Conservation (phyloP, 37 sponge, comb jelly and placozoan genomes). For the Lycopodina hypogea region DNA sequence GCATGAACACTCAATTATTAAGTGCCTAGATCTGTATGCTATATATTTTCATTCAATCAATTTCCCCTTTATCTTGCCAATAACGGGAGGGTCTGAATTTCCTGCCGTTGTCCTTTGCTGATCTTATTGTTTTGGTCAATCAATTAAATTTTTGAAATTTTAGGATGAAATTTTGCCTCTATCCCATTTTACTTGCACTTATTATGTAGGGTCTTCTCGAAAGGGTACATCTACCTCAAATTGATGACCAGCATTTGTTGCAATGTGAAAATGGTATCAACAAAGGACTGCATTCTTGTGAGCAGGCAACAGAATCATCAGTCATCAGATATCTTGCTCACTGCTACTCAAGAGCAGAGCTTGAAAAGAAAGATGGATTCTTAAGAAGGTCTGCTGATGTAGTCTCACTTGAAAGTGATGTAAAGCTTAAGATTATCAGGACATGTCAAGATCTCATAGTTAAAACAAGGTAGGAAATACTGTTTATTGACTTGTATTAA, state of each 20-base stretch:
- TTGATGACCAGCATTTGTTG: neutral
- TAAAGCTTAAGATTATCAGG: neutral
- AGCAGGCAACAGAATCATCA: constrained; percentile 33
- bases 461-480: constrained; percentile 19
- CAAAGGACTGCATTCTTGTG: neutral
- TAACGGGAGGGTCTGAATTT: too few relatives aligned
- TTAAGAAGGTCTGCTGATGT: neutral
- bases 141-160: too few relatives aligned
- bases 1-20: too few relatives aligned
- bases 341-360: constrained; percentile 35
- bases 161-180: too few relatives aligned
- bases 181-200: too few relatives aligned
- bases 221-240: constrained; percentile 23
- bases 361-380: neutral
- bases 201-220: constrained; percentile 40
- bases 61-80: too few relatives aligned
- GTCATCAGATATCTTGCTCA: constrained; percentile 35
- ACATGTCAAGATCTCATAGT: constrained; percentile 11
- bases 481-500: too few relatives aligned
- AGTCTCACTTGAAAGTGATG: neutral
- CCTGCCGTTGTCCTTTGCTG: too few relatives aligned
- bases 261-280: neutral
- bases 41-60: too few relatives aligned
- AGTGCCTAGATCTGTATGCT: too few relatives aligned
- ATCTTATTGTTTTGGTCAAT: too few relatives aligned